A percentile compares a stretch with the other conserved stretches of the same genome.
Conservation (phyloP, 2,888 invertebrate species). For the Ametastegia equiseti region DNA sequence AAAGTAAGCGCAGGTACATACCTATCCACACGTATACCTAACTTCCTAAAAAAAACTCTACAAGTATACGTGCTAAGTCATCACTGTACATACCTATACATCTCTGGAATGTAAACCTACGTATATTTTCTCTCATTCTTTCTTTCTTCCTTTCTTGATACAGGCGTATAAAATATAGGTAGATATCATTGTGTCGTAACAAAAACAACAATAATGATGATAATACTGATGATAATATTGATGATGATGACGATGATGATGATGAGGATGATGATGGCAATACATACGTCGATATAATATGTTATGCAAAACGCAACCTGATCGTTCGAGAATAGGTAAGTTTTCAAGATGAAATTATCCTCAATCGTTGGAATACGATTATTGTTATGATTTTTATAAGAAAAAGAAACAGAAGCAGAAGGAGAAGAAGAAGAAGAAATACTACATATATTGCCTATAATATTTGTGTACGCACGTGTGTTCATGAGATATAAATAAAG, state of each 20-base stretch:
- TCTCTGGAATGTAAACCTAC: not conserved
- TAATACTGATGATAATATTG: not conserved
- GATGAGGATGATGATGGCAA: not conserved
- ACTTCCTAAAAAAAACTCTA: too few relatives aligned
- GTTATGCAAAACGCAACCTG: too few relatives aligned
- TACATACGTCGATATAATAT: not conserved
- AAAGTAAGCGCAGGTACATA: not conserved
- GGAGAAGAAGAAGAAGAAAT: not conserved
- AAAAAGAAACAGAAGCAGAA: not conserved
- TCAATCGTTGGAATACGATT: not conserved
- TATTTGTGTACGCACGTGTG: too few relatives aligned
- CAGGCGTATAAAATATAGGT: not conserved
- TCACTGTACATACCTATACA: not conserved
- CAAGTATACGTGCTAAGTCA: too few relatives aligned
- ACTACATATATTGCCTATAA: too few relatives aligned
- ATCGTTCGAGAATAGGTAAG: not conserved
- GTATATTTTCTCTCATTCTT: too few relatives aligned
- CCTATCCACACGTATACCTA: not conserved
- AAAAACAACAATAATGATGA: not conserved
- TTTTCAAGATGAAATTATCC: not conserved
- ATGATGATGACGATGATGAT: not conserved
- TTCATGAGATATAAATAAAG: too few relatives aligned
- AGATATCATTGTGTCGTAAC: not conserved
- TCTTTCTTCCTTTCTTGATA: not conserved
- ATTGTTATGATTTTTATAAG: not conserved